Percentiles rank a stretch among this genome's conserved stretches.
Conservation (phyloP, 2,888 invertebrate genomes). For the Halocaridina rubra region DNA sequence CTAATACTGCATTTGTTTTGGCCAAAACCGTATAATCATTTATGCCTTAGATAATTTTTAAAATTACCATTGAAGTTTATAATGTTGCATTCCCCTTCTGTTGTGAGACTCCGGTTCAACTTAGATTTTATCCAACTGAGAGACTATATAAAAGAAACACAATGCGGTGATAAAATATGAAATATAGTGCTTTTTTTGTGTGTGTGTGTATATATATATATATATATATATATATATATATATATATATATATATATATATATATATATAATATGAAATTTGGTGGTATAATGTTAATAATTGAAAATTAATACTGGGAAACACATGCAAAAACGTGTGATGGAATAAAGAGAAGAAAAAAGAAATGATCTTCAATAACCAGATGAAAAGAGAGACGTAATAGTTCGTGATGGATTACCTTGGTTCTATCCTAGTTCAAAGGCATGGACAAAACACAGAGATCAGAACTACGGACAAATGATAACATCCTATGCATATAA, state of each 20-base stretch:
- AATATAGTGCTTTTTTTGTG: no score
- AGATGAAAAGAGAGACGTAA: not conserved
- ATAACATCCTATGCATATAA: no score
- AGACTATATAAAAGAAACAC: no score
- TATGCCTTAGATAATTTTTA: no score
- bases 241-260: not conserved
- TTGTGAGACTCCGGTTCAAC: no score
- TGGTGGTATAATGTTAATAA: not conserved
- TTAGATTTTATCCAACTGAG: no score
- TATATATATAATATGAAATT: not conserved
- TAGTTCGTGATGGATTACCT: not conserved
- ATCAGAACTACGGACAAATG: not conserved
- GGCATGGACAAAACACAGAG: not conserved
- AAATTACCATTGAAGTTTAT: no score
- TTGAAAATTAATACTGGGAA: not conserved
- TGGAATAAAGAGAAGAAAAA: not conserved
- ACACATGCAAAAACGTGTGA: not conserved
- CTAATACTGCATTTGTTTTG: no score
- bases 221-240: not conserved
- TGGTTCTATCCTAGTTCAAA: not conserved
- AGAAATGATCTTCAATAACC: not conserved
- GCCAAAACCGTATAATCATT: no score
- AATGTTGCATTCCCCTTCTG: no score
- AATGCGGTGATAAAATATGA: no score
- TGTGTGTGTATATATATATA: not conserved